Evolutionary conservation across 35 echinoderm and acorn worm species (phyloP).

Genomic region (Heliocidaris erythrogramma): DNA sequence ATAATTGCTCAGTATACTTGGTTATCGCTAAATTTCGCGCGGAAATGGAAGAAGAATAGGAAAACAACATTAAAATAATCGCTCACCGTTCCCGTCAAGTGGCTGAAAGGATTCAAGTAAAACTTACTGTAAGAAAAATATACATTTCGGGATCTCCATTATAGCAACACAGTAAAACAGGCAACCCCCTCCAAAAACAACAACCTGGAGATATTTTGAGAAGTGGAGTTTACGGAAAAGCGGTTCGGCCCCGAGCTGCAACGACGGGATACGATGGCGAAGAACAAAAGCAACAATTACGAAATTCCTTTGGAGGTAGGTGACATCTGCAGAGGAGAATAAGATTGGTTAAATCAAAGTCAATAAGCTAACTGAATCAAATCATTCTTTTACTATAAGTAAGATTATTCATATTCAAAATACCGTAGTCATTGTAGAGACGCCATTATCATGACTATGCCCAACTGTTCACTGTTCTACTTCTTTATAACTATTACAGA

Average conservation of each 20-base stretch:
- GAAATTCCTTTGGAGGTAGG: neutral
- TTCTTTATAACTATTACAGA: too few relatives aligned
- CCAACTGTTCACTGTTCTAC: too few relatives aligned
- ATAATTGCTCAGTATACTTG: neutral
- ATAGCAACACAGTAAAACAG: neutral
- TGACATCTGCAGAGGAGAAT: neutral
- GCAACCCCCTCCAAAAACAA: neutral
- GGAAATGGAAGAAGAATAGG: neutral
- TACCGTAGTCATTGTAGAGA: too few relatives aligned
- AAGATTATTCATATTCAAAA: too few relatives aligned
- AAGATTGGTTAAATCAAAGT: too few relatives aligned
- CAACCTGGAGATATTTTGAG: neutral
- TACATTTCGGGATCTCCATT: too few relatives aligned
- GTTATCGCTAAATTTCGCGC: neutral
- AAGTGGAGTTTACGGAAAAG: neutral
- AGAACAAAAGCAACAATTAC: neutral
- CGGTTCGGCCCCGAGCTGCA: neutral
- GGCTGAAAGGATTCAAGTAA: neutral
- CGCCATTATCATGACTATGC: too few relatives aligned
- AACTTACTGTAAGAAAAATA: too few relatives aligned
- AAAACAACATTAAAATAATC: neutral
- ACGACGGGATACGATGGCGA: neutral
- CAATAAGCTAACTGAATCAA: too few relatives aligned
- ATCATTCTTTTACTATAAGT: too few relatives aligned
- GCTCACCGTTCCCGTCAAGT: neutral